Conservation (phyloP, 1,140 invertebrate species). For the Chrysomallon squamiferum region DNA sequence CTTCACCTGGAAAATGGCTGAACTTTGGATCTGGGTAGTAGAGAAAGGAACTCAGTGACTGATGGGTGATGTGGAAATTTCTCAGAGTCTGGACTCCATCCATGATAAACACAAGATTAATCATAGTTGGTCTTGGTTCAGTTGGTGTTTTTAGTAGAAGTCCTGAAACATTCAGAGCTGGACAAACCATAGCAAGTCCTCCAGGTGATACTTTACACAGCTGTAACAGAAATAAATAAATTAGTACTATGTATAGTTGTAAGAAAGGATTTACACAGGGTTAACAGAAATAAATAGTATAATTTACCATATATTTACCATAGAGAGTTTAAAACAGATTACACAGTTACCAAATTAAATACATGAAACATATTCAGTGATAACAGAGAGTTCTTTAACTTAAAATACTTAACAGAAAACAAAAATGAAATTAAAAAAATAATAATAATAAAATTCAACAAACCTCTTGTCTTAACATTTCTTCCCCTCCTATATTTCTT, state of each 20-base stretch:
- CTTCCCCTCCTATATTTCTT: neutral
- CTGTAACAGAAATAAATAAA: slow-evolving; percentile 11
- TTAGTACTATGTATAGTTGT: too few relatives aligned
- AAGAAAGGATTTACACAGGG: too few relatives aligned
- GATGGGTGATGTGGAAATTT: slow-evolving; percentile 3
- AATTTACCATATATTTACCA: too few relatives aligned
- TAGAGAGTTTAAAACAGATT: too few relatives aligned
- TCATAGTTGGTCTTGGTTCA: neutral
- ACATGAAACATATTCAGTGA: too few relatives aligned
- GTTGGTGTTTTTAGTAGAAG: neutral
- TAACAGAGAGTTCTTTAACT: too few relatives aligned
- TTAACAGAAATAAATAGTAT: too few relatives aligned
- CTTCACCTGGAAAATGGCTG: slow-evolving; percentile 26
- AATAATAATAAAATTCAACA: too few relatives aligned
- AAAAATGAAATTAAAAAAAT: too few relatives aligned
- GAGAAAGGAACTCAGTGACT: slow-evolving; percentile 31
- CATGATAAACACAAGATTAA: slow-evolving; percentile 4
- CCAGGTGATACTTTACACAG: slow-evolving; percentile 11
- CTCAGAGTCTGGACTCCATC: neutral
- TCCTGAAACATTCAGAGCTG: slow-evolving; percentile 14
- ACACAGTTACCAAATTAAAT: too few relatives aligned
- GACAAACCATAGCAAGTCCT: slow-evolving; percentile 19
- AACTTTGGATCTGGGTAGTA: slow-evolving; percentile 57
- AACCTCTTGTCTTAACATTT: too few relatives aligned
- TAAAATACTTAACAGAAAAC: too few relatives aligned